Evolutionary conservation across 1,140 invertebrate genomes (phyloP).

Genomic region (Conus ventricosus): DNA sequence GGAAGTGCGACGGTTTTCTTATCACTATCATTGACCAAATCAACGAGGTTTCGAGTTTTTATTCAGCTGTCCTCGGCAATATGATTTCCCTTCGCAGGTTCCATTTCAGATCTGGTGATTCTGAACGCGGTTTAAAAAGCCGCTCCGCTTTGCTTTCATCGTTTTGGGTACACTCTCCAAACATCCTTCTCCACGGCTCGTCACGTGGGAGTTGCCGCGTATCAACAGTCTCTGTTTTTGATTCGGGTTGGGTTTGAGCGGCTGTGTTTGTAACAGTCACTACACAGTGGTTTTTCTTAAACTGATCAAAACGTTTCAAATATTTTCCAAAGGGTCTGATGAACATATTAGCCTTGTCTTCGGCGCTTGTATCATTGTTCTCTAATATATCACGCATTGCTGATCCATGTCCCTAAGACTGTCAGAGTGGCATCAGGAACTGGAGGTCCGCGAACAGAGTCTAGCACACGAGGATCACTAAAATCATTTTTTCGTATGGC

Average conservation of each 20-base stretch:
- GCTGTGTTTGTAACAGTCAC: too few species aligned
- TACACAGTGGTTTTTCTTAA: neutral
- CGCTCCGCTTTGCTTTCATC: conserved; percentile 15
- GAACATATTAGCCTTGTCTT: conserved; percentile 19
- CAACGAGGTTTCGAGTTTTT: conserved; percentile 8
- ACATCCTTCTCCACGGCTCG: neutral
- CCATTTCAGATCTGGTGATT: conserved; percentile 6
- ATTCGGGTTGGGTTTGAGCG: too few species aligned
- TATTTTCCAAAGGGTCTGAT: neutral
- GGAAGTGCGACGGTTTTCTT: neutral
- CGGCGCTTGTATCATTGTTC: neutral
- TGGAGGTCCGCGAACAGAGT: neutral
- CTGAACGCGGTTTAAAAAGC: conserved; percentile 1
- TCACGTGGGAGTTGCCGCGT: neutral
- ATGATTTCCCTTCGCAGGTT: conserved; percentile 16
- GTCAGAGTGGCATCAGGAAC: neutral
- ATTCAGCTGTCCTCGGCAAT: neutral
- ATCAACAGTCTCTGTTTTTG: too few species aligned
- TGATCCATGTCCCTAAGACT: conserved; percentile 21
- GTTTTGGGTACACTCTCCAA: conserved; percentile 24
- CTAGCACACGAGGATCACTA: conserved; percentile 26
- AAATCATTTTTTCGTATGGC: conserved; percentile 20
- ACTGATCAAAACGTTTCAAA: too few species aligned
- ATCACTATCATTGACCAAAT: conserved; percentile 18
- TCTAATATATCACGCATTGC: conserved; percentile 29